These are phyloP conservation scores for Podarcis siculus DNA, from an alignment of 2,797 vertebrate genomes.

Conservation along the genomic window DNA sequence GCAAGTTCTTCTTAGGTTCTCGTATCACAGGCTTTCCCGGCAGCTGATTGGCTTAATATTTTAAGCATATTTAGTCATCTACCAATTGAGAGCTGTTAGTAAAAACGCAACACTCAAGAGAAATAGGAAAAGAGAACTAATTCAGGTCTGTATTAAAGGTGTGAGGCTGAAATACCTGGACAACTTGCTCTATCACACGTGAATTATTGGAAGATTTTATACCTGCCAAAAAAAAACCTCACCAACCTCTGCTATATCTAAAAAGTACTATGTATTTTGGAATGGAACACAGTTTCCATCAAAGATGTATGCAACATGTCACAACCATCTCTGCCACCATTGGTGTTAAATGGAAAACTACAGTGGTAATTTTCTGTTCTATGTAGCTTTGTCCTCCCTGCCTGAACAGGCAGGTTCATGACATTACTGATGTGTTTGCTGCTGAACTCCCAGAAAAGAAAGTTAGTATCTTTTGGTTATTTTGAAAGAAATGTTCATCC, in stretches of 20 bases:
- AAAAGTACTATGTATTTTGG: neutral
- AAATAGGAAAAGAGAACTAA: too few relatives aligned
- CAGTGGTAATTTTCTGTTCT: too few relatives aligned
- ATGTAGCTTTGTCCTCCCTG: neutral
- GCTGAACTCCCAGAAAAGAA: neutral
- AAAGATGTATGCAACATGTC: neutral
- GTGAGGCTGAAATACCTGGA: too few relatives aligned
- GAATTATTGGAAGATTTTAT: neutral
- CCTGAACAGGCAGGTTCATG: neutral
- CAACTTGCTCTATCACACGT: too few relatives aligned
- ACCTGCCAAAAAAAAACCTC: neutral
- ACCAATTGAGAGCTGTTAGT: too few relatives aligned
- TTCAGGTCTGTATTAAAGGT: too few relatives aligned
- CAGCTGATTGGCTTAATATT: too few relatives aligned
- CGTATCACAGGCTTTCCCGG: too few relatives aligned
- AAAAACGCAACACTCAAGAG: too few relatives aligned
- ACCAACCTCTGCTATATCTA: neutral
- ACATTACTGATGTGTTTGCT: neutral
- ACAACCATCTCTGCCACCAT: too few relatives aligned
- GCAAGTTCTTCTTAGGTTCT: too few relatives aligned
- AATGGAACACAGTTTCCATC: neutral
- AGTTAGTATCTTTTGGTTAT: neutral
- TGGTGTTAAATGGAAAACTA: neutral
- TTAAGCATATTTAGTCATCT: too few relatives aligned
- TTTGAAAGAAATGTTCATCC: neutral